phyloP scores from a whole-genome alignment of 2,797 vertebrate species.

The Epinephelus malabaricus region DNA sequence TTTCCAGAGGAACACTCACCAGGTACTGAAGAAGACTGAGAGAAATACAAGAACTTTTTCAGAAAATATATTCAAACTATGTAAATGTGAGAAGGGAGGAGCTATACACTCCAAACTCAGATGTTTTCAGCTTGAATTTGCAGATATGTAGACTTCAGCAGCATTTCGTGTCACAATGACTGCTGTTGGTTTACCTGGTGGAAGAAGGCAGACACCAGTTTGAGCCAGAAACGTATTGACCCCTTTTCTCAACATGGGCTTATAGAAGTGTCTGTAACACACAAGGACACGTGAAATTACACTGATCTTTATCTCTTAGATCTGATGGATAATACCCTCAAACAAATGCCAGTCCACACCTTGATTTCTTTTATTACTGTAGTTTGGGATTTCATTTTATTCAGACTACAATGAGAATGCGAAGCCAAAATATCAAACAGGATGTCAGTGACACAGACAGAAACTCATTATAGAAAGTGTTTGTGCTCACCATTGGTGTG shows the following conservation, averaged over 20 bases:
- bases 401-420: neutral
- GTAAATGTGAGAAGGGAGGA: too few species aligned
- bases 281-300: constrained; percentile 5
- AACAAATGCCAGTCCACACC: too few species aligned
- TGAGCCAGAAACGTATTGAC: constrained; percentile 85
- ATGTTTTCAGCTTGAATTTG: neutral
- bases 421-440: too few species aligned
- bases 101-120: neutral
- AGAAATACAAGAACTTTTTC: accelerated
- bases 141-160: neutral
- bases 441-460: too few species aligned
- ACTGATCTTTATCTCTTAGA: neutral
- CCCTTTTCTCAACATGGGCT: constrained; percentile 88
- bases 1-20: constrained; percentile 93
- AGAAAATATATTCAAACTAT: neutral
- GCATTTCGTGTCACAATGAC: neutral
- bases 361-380: neutral
- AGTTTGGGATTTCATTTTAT: neutral
- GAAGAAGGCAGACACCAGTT: constrained; percentile 92
- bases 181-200: constrained; percentile 88
- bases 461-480: neutral
- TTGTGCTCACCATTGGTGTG: constrained; percentile 74
- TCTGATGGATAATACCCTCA: neutral
- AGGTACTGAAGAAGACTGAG: constrained; percentile 82
- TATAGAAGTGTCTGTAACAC: constrained; percentile 91